Evolutionary conservation across 1,140 invertebrate genomes (phyloP).

Genomic region (Brachionus angularis): DNA sequence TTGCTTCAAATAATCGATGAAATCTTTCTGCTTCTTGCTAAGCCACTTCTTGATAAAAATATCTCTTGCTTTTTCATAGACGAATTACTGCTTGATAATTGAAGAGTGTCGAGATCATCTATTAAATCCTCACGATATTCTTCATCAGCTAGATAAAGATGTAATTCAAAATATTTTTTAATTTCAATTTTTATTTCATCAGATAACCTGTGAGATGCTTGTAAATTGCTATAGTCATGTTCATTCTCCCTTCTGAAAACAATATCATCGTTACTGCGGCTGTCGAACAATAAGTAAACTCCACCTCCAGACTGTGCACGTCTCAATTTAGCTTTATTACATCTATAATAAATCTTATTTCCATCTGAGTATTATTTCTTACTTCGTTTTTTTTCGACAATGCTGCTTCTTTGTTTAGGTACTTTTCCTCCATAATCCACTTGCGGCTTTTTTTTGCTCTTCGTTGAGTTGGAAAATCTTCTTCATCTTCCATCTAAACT

Average conservation of each 20-base stretch:
- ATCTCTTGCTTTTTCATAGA: too few species aligned
- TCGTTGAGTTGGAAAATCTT: not conserved
- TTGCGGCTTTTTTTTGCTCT: not conserved
- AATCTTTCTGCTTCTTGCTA: too few species aligned
- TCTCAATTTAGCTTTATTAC: not conserved
- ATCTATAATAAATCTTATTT: not conserved
- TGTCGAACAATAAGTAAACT: not conserved
- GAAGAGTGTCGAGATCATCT: too few species aligned
- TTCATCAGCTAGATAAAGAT: too few species aligned
- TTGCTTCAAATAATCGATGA: too few species aligned
- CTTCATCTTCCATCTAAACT: not conserved
- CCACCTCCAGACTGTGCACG: not conserved
- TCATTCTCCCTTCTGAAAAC: not conserved
- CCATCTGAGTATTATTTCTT: not conserved
- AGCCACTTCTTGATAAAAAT: too few species aligned
- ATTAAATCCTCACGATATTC: too few species aligned
- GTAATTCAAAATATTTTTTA: too few species aligned
- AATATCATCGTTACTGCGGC: not conserved
- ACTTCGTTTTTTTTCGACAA: not conserved
- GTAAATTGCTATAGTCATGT: too few species aligned
- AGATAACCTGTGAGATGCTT: too few species aligned
- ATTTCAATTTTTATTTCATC: too few species aligned
- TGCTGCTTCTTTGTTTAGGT: not conserved
- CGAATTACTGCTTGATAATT: too few species aligned
- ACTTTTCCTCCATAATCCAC: constrained; percentile 11